phyloP scores from a whole-genome alignment of 92 coral and sea anemone species.

The Desmophyllum pertusum region DNA sequence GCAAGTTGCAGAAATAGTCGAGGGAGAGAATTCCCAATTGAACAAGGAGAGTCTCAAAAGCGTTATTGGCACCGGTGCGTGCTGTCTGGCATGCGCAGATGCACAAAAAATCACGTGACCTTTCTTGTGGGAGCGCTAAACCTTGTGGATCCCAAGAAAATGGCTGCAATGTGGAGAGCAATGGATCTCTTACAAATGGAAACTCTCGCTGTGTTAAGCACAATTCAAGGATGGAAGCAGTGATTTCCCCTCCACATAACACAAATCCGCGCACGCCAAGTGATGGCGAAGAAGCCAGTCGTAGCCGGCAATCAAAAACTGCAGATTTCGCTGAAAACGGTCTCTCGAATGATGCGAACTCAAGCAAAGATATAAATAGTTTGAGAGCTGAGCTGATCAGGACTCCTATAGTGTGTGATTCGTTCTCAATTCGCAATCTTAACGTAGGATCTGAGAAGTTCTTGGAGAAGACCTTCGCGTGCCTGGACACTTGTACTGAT shows the following conservation, averaged over 20 bases:
- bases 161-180: background rate
- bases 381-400: conserved; percentile 8
- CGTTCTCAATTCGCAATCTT: conserved; percentile 34
- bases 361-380: conserved; percentile 10
- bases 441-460: conserved; percentile 19
- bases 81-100: conserved; percentile 5
- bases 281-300: background rate
- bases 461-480: conserved; percentile 16
- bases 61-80: background rate
- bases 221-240: background rate
- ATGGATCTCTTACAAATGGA: background rate
- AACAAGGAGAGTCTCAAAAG: too few relatives aligned
- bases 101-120: background rate
- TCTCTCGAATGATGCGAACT: background rate
- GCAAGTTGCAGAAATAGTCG: background rate
- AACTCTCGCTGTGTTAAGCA: background rate
- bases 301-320: background rate
- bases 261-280: background rate
- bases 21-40: background rate
- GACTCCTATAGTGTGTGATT: conserved; percentile 30
- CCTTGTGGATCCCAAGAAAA: background rate
- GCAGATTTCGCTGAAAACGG: background rate
- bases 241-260: background rate
- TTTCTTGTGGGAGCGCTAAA: background rate
- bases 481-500: background rate